Base-by-base conservation (phyloP, 2,113 vertebrate genomes). In the Catagonus wagneri region DNA sequence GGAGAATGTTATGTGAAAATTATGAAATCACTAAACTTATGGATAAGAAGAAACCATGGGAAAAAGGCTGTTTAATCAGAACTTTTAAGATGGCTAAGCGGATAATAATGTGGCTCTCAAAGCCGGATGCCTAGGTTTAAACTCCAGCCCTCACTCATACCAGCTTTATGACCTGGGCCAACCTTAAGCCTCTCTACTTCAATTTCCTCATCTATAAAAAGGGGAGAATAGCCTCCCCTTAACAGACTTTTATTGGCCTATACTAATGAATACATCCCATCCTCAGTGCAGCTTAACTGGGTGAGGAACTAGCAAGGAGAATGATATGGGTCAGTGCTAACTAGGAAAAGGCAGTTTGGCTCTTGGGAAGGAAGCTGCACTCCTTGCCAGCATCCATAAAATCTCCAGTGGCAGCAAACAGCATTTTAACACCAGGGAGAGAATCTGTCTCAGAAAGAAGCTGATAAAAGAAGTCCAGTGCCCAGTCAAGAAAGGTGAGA, bases 11-110 rank as follows among this genome's bases (percentile, higher is more conserved):
- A 15, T 6, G 32, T 80, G 25, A 7, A 44, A 29, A 60, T 83
- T 79, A 44, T 2, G 36, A 58, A 65, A 74, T 69, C 74, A 11
- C 80, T 29, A 6, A 44, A 29, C 44, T 68, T 69, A 36, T 3
- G 36, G 52, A 71, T 58, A 90, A 84, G 71, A 75, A 72, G 74
- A 94, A 93, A 94, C 36, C 39, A 22, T 32, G n/a, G 36, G 54
- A 93, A 96, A 74, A 32, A 61, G 1, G 6, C 25, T 54, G 23
- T 76, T 69, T 79, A 58, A 39, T 66, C 20, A 87, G 71, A 56
- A 78, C 80, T 63, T 75, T 81, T 75, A 78, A 84, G 36, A 74
- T 83, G 56, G 27, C 34, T 66, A 78, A 89, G 44, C 66, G n/a
- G 66, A 83, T 86, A 83, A 29, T 68, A 63, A 66, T 3, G 9